Conservation (phyloP, 2,888 invertebrate species). For the Onthophagus sagittarius region DNA sequence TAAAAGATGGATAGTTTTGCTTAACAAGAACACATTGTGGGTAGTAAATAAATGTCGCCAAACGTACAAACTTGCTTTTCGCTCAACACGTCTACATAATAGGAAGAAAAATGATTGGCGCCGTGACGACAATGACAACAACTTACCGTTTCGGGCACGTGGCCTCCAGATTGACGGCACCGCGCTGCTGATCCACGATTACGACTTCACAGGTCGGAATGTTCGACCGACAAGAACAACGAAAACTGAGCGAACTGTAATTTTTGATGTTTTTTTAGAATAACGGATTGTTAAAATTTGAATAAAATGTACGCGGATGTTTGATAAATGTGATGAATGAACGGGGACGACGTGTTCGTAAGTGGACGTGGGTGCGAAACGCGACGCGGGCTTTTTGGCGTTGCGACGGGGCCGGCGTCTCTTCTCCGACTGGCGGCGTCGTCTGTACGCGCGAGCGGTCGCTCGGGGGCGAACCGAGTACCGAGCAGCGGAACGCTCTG, state of each 20-base stretch:
- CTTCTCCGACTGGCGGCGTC: conserved; percentile 3
- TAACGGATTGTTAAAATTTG: too few relatives aligned
- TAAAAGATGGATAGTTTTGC: too few relatives aligned
- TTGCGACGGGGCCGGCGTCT: neutral
- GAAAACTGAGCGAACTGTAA: too few relatives aligned
- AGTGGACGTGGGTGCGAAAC: neutral
- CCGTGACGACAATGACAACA: neutral
- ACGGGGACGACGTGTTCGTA: neutral
- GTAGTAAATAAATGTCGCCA: neutral
- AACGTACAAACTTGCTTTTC: neutral
- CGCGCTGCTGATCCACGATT: conserved; percentile 4
- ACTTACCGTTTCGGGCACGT: conserved; percentile 46
- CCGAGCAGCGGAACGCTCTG: neutral
- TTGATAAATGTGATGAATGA: neutral
- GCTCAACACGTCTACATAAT: neutral
- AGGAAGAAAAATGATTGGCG: neutral
- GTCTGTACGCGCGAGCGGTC: neutral
- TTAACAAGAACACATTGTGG: neutral
- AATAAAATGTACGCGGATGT: too few relatives aligned
- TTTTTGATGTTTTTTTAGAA: too few relatives aligned
- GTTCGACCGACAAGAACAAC: neutral
- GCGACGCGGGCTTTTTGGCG: neutral
- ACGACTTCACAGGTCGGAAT: neutral
- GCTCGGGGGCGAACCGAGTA: neutral
- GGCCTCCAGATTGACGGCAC: conserved; percentile 43